Percentiles rank a stretch among this genome's conserved stretches.
Evolutionary conservation across 1,140 invertebrate genomes (phyloP).

Genomic region (Lepidurus couesii): DNA sequence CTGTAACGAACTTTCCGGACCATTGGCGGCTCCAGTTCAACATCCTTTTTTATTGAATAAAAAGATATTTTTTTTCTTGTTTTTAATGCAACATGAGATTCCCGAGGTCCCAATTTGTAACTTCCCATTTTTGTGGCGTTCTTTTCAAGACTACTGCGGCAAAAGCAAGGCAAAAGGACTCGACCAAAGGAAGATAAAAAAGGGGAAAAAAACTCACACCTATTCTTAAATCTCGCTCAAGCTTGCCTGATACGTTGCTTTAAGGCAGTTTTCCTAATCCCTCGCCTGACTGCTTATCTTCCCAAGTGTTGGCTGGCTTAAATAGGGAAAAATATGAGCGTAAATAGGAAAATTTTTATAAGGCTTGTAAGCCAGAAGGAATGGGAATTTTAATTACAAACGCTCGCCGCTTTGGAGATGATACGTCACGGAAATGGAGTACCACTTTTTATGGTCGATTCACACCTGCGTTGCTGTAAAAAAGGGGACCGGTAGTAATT

Average conservation of each 20-base stretch:
- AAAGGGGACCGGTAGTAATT: not conserved
- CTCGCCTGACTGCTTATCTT: not conserved
- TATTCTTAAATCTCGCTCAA: not conserved
- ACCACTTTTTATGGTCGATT: not conserved
- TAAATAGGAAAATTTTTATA: no score
- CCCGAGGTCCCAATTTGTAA: not conserved
- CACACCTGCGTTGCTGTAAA: not conserved
- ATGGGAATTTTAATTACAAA: no score
- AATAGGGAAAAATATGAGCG: no score
- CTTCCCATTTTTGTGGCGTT: not conserved
- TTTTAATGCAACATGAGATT: not conserved
- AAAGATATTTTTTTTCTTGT: no score
- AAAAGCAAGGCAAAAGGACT: not conserved
- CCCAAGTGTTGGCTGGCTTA: not conserved
- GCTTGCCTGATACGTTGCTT: not conserved
- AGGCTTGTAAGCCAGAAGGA: no score
- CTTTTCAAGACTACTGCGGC: not conserved
- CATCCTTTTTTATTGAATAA: not conserved
- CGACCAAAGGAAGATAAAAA: not conserved
- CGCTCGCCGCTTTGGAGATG: not conserved
- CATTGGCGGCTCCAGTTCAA: not conserved
- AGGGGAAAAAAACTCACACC: not conserved
- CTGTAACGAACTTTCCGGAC: constrained; percentile 1
- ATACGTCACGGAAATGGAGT: not conserved
- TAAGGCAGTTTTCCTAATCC: not conserved